Base-by-base conservation (phyloP, 2,113 vertebrate species). In the Irena cyanogastra region DNA sequence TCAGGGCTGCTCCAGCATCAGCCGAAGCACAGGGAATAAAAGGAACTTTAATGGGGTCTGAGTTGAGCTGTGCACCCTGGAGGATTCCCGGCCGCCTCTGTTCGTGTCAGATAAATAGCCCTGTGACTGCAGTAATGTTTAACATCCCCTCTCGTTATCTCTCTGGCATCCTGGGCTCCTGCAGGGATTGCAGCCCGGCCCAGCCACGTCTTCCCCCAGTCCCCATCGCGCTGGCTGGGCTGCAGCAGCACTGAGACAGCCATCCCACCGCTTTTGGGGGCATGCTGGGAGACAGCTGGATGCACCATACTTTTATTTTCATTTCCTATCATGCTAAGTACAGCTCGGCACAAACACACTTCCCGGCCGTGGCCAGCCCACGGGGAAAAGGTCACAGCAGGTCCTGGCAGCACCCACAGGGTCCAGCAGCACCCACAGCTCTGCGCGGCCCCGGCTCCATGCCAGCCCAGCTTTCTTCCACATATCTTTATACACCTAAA, bases 141-240 rank as follows among this genome's bases (percentile, higher is more conserved):
- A 96, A 95, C 95, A 96, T 97, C 94, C 80, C 93, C 83, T 93
- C 87, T 95, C 92, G 92, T 97, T 97, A 97, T 96, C 97, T 97
- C n/a, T 13, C 80, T 96, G 96, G 96, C 95, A 95, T 93, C 87
- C 87, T 20, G 23, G 77, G 87, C 94, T 97, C 92, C 93, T 97
- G 92, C 74, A 91, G 90, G 93, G 96, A 86, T 53, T 87, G 86
- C 77, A 61, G 95, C 96, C 97, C 83, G 92, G 82, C 79, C 72
- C 19, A 7, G 77, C 66, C 85, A 52, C 39, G 23, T 83, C 91
- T 68, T 64, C n/a, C 61, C 86, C 71, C 35, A 26, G 70, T 28
- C 50, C 53, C 61, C 22, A 23, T 61, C 78, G 81, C 1, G 0
- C 42, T 77, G 57, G 35, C 90, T 57, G 33, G 83, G 60, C 92